A percentile compares a stretch with the other conserved stretches of the same genome.
These are phyloP conservation scores for Drosophila suboccidentalis DNA, from an alignment of 2,888 invertebrate species.

Conservation along the genomic window DNA sequence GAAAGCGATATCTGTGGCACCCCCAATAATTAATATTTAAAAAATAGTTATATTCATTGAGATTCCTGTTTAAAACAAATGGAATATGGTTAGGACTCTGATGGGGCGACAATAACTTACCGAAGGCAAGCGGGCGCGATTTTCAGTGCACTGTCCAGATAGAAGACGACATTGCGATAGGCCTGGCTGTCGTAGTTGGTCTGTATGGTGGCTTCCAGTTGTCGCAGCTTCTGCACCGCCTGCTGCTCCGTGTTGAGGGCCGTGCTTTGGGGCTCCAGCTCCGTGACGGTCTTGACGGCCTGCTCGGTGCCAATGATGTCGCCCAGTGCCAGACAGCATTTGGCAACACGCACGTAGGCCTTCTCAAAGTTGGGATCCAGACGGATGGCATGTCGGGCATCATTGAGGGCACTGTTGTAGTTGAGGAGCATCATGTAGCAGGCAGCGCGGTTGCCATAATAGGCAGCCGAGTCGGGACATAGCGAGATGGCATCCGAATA, in stretches of 20 bases:
- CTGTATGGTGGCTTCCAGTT: constrained; percentile 90
- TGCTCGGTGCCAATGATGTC: constrained; percentile 92
- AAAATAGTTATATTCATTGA: too few species aligned
- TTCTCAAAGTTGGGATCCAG: constrained; percentile 93
- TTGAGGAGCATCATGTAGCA: constrained; percentile 96
- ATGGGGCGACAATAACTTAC: constrained; percentile 49
- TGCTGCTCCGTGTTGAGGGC: constrained; percentile 89
- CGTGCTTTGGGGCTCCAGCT: constrained; percentile 89
- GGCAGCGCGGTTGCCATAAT: constrained; percentile 96
- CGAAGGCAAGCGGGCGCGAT: constrained; percentile 89
- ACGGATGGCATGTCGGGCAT: constrained; percentile 91
- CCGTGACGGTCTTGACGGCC: constrained; percentile 89
- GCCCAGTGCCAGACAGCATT: constrained; percentile 92
- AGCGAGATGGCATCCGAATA: constrained; percentile 96
- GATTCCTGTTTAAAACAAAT: too few species aligned
- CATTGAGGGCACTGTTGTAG: constrained; percentile 93
- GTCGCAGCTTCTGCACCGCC: constrained; percentile 89
- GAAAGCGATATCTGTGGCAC: too few species aligned
- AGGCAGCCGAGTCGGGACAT: constrained; percentile 93
- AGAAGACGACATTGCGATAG: constrained; percentile 94
- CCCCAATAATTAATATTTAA: too few species aligned
- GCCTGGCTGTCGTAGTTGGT: constrained; percentile 91
- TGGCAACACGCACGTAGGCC: constrained; percentile 92
- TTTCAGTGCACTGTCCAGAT: constrained; percentile 94
- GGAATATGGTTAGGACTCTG: neutral